Evolutionary conservation across 2,113 vertebrate genomes (phyloP), one percentile per base, ranked within the genome.

Genomic region (Conger conger): DNA sequence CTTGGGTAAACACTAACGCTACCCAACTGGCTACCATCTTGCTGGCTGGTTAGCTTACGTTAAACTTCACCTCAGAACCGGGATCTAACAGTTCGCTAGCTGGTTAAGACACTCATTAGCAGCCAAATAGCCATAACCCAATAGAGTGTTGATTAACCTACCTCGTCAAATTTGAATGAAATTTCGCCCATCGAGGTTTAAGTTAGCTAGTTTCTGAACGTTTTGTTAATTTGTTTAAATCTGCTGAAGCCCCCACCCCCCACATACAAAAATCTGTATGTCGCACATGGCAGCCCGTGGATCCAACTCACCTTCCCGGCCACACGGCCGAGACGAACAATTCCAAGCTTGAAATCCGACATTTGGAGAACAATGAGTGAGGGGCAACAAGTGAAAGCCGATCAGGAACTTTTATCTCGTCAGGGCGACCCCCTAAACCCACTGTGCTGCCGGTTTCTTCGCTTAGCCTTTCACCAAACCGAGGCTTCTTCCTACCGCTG

Each of bases 261-360:
- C 57, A 23, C 57, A 15, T 13, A 13, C 45, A 50, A 7, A 50
- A 50, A 13, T 1, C 92, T 91, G 86, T 78, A 73, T 77, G 89
- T 88, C 92, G 93, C 95, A 96, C 95, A 96, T 96, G 95, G 94
- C 92, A 93, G 94, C 88, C 87, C 85, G 77, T 85, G 68, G 87
- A 91, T 92, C 88, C 91, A 89, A 89, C 96, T 94, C 96, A 98
- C 97, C 97, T 98, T 98, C 93, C 97, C 97, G 93, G 97, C 97
- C 96, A 98, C 97, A 94, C 97, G 97, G 95, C 97, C 97, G 92
- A 98, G 97, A 92, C 97, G 96, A 87, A 98, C 97, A 93, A 98
- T 98, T 87, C 97, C 97, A 85, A 98, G 94, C 95, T 98, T 97
- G 93, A 98, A 97, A 92, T 98, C 97, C 92, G 97, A 97, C 97